These are phyloP conservation scores for Cryptus armator DNA, from an alignment of 2,888 invertebrate genomes.

Conservation along the genomic window DNA sequence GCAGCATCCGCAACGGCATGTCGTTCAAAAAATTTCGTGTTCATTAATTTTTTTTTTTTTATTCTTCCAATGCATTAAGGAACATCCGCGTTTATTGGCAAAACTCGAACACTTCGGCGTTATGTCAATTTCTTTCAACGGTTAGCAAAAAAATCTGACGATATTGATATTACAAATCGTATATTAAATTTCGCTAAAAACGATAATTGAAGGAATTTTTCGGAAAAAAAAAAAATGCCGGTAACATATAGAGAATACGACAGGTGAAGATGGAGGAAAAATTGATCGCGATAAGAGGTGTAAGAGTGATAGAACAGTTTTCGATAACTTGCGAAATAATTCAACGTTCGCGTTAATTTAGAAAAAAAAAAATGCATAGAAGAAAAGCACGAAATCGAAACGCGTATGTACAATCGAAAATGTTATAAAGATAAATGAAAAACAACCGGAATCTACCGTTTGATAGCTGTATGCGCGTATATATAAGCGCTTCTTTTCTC, in stretches of 20 bases:
- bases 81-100: too few relatives aligned
- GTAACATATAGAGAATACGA: neutral
- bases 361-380: neutral
- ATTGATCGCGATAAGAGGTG: neutral
- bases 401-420: neutral
- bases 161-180: too few relatives aligned
- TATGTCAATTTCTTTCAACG: too few relatives aligned
- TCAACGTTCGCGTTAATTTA: neutral
- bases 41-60: neutral
- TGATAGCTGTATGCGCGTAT: conserved; percentile 1
- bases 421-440: conserved; percentile 5
- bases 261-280: neutral
- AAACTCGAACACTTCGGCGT: too few relatives aligned
- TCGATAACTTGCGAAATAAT: neutral
- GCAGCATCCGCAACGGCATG: too few relatives aligned
- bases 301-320: neutral
- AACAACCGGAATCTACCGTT: neutral
- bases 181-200: too few relatives aligned
- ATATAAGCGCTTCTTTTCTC: conserved; percentile 28
- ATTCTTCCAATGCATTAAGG: too few relatives aligned
- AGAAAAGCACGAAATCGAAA: neutral
- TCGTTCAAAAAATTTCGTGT: neutral
- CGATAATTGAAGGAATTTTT: too few relatives aligned
- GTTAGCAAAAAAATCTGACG: too few relatives aligned
- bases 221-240: too few relatives aligned